Evolutionary conservation across 2,888 invertebrate species (phyloP).

Genomic region (Eurois occulta): DNA sequence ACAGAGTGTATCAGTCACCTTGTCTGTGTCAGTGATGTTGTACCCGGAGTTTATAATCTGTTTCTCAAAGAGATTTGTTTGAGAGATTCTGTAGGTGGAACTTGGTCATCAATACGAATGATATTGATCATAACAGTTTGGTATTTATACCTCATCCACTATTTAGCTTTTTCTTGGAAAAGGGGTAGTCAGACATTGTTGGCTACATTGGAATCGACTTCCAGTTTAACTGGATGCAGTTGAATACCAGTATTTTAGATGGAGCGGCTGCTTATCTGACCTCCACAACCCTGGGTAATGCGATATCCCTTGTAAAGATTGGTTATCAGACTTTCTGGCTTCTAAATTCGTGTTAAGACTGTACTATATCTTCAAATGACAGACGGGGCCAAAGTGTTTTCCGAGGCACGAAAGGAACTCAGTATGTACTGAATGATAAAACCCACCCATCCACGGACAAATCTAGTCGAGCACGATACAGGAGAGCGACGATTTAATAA

Average conservation of each 20-base stretch:
- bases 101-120: background rate
- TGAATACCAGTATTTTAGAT: background rate
- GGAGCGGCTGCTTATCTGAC: background rate
- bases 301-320: background rate
- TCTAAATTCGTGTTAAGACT: background rate
- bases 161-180: background rate
- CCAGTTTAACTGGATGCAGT: background rate
- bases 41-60: background rate
- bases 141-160: background rate
- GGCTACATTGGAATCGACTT: background rate
- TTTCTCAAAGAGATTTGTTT: background rate
- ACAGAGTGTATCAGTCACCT: constrained; percentile 3
- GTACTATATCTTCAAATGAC: background rate
- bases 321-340: background rate
- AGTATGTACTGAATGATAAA: background rate
- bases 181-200: background rate
- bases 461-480: too few species aligned
- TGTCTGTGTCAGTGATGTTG: background rate
- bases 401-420: background rate
- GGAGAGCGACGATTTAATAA: background rate
- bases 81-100: background rate
- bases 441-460: background rate
- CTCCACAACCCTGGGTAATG: background rate
- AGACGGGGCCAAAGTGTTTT: background rate
- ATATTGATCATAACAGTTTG: background rate